Evolutionary conservation across 2,888 invertebrate genomes (phyloP).

Genomic region (Mythimna ferrago): DNA sequence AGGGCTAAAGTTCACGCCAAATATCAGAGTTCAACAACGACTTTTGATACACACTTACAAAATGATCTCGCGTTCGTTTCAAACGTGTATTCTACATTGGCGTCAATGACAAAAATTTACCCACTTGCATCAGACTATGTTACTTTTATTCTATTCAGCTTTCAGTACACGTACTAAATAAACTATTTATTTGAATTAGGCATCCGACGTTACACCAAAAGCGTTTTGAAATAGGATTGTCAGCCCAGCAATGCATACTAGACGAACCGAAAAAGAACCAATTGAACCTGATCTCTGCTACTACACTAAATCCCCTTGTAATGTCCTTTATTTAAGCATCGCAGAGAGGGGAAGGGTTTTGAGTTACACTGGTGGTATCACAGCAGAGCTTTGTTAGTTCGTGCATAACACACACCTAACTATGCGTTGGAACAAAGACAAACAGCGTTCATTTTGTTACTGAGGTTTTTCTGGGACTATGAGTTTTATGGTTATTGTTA

Average conservation of each 20-base stretch:
- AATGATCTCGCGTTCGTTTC: too few species aligned
- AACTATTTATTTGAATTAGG: slow-evolving; percentile 67
- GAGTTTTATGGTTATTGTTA: background rate
- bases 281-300: slow-evolving; percentile 31
- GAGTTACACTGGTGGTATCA: slow-evolving; percentile 36
- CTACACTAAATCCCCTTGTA: background rate
- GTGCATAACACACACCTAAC: slow-evolving; percentile 60
- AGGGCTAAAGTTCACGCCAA: too few species aligned
- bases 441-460: slow-evolving; percentile 34
- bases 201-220: slow-evolving; percentile 54
- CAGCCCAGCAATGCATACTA: slow-evolving; percentile 69
- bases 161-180: slow-evolving; percentile 47
- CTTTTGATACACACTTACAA: too few species aligned
- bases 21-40: too few species aligned
- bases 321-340: background rate
- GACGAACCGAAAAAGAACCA: slow-evolving; percentile 59
- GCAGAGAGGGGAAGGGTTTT: slow-evolving; percentile 13
- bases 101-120: too few species aligned
- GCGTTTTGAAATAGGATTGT: slow-evolving; percentile 66
- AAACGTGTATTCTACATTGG: too few species aligned
- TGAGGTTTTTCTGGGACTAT: slow-evolving; percentile 7
- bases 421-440: slow-evolving; percentile 40
- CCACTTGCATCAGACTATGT: too few species aligned
- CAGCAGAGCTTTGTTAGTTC: slow-evolving; percentile 58
- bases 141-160: slow-evolving; percentile 8